Evolutionary conservation across 2,797 vertebrate genomes (phyloP).

Genomic region (Amniataba percoides): DNA sequence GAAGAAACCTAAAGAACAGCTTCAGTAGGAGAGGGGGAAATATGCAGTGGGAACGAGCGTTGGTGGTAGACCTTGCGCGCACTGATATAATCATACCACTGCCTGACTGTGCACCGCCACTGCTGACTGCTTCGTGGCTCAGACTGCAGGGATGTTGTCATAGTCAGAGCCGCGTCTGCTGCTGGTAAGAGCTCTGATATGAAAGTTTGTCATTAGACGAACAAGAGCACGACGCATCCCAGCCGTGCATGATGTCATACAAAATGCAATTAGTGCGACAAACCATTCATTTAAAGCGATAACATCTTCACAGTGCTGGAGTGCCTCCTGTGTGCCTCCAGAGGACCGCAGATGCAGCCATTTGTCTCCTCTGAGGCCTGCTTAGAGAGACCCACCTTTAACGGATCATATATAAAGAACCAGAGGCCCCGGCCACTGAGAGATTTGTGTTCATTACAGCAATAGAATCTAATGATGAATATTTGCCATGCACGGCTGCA

Average conservation of each 20-base stretch:
- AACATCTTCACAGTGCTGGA: conserved; percentile 26
- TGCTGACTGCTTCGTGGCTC: conserved; percentile 21
- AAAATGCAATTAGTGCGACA: conserved; percentile 37
- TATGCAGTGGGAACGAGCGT: background rate
- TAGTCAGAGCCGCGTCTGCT: background rate
- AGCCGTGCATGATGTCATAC: conserved; percentile 45
- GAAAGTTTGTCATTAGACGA: conserved; percentile 14
- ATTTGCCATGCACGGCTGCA: conserved; percentile 82
- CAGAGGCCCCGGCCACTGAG: conserved; percentile 46
- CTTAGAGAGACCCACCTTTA: conserved; percentile 52
- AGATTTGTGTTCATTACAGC: conserved; percentile 80
- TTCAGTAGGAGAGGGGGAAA: background rate
- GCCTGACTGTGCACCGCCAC: background rate
- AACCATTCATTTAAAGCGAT: conserved; percentile 45
- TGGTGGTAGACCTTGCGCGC: background rate
- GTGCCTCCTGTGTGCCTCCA: conserved; percentile 3
- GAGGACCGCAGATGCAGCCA: conserved; percentile 41
- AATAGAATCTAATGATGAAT: conserved; percentile 81
- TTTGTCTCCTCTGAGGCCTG: conserved; percentile 52
- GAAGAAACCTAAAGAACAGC: background rate
- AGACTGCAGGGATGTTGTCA: conserved; percentile 6
- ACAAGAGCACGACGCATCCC: background rate
- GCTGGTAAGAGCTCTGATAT: background rate
- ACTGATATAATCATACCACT: background rate
- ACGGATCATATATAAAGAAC: conserved; percentile 56